phyloP scores from a whole-genome alignment of 2,797 vertebrate genomes.

The Gorsachius magnificus region DNA sequence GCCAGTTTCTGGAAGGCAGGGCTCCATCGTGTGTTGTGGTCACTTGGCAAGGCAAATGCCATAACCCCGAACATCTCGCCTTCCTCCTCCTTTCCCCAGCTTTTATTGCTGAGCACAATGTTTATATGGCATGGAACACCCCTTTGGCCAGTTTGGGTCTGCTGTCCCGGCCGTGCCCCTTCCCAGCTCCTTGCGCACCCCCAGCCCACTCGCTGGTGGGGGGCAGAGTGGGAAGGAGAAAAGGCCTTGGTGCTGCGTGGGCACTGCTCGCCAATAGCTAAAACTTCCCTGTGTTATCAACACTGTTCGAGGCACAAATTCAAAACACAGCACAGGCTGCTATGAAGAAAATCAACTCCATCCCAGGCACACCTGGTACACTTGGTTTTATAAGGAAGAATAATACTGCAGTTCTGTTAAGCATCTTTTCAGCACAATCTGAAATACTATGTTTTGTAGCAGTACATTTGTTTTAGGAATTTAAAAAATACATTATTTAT shows the following conservation, averaged over 20 bases:
- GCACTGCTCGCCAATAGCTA: too few species aligned
- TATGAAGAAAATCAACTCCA: background rate
- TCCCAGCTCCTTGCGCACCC: background rate
- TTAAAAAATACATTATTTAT: background rate
- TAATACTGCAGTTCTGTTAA: background rate
- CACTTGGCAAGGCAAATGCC: background rate
- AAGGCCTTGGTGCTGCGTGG: background rate
- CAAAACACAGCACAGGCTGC: background rate
- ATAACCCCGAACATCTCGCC: accelerated
- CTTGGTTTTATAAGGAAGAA: background rate
- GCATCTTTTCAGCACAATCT: background rate
- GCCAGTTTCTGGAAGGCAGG: background rate
- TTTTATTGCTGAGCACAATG: background rate
- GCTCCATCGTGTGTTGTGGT: accelerated
- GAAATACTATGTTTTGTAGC: background rate
- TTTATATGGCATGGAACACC: background rate
- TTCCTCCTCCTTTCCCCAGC: background rate
- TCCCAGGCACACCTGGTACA: too few species aligned
- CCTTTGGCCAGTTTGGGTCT: background rate
- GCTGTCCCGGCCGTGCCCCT: accelerated
- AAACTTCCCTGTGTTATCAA: background rate
- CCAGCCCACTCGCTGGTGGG: background rate
- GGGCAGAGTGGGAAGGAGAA: background rate
- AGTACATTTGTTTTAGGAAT: background rate
- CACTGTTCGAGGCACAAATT: background rate